A percentile compares a stretch with the other conserved stretches of the same genome.
These are phyloP conservation scores for Geothlypis trichas DNA, from an alignment of 2,113 vertebrate genomes.

Conservation along the genomic window DNA sequence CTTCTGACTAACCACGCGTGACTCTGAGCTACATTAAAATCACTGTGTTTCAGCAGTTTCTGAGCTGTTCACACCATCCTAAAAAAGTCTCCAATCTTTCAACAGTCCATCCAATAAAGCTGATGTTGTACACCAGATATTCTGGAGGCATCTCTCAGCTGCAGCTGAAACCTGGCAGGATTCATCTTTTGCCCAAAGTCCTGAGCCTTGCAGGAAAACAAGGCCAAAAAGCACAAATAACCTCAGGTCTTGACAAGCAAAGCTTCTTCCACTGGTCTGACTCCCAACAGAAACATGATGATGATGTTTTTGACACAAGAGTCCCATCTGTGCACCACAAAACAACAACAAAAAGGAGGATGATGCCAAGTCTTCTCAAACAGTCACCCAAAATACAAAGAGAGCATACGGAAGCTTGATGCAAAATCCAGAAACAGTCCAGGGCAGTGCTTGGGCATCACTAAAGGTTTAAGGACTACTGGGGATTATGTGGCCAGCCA, in stretches of 20 bases:
- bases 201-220: neutral
- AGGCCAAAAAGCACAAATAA: neutral
- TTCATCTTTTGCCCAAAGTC: neutral
- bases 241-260: neutral
- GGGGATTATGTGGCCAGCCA: conserved; percentile 48
- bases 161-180: neutral
- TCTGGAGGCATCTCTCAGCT: neutral
- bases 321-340: neutral
- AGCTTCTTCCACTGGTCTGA: neutral
- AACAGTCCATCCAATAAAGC: neutral
- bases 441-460: conserved; percentile 4
- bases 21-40: conserved; percentile 7
- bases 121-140: neutral
- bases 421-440: conserved; percentile 41
- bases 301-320: neutral
- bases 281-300: neutral
- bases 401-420: neutral
- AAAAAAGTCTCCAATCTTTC: neutral
- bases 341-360: neutral
- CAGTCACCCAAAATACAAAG: conserved; percentile 15
- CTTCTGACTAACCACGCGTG: neutral
- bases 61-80: neutral
- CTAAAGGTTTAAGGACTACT: conserved; percentile 41
- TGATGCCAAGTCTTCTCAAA: conserved; percentile 22
- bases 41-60: neutral